Conservation (phyloP, 2,113 vertebrate genomes). For the Dicrurus megarhynchus region DNA sequence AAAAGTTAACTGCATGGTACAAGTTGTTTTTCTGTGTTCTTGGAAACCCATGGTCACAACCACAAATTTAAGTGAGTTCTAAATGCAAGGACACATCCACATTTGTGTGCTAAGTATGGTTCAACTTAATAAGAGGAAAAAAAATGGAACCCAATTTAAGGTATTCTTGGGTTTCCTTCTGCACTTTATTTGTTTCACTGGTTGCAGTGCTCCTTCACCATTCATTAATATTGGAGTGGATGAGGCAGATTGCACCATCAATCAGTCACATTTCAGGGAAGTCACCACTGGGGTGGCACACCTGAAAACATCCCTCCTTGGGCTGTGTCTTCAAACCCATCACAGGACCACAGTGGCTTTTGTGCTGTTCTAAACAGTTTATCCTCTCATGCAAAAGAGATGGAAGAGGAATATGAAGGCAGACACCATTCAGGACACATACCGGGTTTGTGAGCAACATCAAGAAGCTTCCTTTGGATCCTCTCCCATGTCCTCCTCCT, state of each 20-base stretch:
- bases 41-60: background rate
- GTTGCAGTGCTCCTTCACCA: background rate
- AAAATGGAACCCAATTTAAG: background rate
- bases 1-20: background rate
- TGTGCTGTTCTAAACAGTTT: background rate
- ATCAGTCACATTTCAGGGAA: background rate
- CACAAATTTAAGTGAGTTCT: background rate
- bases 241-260: background rate
- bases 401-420: background rate
- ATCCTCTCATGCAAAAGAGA: background rate
- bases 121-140: background rate
- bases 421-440: background rate
- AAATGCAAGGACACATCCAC: background rate
- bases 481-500: background rate
- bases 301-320: background rate
- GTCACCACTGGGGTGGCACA: background rate
- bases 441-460: accelerated
- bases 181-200: background rate
- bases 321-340: background rate
- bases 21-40: background rate
- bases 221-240: background rate
- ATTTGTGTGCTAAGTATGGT: background rate
- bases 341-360: background rate
- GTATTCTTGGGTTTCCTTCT: background rate
- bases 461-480: background rate